phyloP scores from a whole-genome alignment of 2,113 vertebrate genomes.

The Scortum barcoo region DNA sequence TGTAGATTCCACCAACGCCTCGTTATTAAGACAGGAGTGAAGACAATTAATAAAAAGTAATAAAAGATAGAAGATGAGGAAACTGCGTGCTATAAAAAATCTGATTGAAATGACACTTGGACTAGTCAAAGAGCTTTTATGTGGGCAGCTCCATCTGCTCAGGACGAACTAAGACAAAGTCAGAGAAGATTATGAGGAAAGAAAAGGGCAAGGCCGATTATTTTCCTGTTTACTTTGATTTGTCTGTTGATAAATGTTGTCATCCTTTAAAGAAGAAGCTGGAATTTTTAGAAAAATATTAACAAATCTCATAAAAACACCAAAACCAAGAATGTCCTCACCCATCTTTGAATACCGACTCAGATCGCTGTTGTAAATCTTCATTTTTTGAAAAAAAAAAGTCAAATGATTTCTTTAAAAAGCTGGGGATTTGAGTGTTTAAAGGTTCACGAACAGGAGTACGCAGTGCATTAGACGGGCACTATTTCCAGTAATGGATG shows the following conservation, averaged over 20 bases:
- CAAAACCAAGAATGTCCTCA: not conserved
- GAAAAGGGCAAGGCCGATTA: constrained; percentile 4
- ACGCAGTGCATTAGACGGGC: not conserved
- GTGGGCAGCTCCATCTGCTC: constrained; percentile 6
- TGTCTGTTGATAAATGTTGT: not conserved
- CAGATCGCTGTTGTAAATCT: too few relatives aligned
- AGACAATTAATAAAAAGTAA: constrained; percentile 37
- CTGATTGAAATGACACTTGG: constrained; percentile 39
- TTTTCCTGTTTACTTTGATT: not conserved
- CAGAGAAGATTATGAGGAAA: not conserved
- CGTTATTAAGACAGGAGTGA: not conserved
- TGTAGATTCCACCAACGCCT: not conserved
- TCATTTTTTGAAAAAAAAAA: too few relatives aligned
- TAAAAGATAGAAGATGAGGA: constrained; percentile 10
- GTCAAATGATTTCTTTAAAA: not conserved
- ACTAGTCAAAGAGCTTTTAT: constrained; percentile 23
- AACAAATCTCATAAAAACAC: not conserved
- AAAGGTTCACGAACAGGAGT: not conserved
- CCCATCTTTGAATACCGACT: not conserved
- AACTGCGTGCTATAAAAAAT: constrained; percentile 31
- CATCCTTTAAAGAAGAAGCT: not conserved
- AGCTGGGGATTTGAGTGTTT: not conserved
- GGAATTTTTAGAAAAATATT: not conserved
- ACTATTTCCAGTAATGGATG: not conserved
- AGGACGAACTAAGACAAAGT: not conserved